Evolutionary conservation across 1,140 invertebrate genomes (phyloP).

Genomic region (Archivesica marissinica): DNA sequence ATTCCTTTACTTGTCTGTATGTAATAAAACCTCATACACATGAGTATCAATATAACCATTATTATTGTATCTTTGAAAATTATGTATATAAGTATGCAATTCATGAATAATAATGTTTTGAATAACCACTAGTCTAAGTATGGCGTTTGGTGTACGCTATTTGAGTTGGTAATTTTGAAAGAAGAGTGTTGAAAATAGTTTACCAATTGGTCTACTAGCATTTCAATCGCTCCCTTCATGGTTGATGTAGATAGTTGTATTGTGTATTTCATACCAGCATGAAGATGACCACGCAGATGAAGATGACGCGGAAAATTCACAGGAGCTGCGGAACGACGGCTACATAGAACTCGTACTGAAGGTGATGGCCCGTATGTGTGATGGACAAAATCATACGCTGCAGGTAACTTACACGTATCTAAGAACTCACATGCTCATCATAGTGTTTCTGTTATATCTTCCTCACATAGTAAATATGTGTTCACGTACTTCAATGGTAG

Average conservation of each 20-base stretch:
- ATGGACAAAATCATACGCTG: constrained; percentile 82
- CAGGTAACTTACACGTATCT: constrained; percentile 74
- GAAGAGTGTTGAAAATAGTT: no score
- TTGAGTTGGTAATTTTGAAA: no score
- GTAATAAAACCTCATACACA: no score
- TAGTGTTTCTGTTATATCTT: not conserved
- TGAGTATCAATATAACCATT: no score
- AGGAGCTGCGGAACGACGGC: constrained; percentile 82
- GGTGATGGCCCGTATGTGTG: constrained; percentile 84
- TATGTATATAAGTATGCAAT: no score
- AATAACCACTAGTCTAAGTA: no score
- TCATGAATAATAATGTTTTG: no score
- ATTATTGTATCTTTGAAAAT: no score
- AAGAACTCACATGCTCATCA: not conserved
- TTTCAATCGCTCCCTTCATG: no score
- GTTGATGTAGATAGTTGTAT: not conserved
- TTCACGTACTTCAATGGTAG: not conserved
- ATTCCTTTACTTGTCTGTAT: no score
- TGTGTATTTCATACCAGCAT: constrained; percentile 30
- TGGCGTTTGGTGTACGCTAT: no score
- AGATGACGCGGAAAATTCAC: constrained; percentile 60
- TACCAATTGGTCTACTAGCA: no score
- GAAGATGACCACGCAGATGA: constrained; percentile 59
- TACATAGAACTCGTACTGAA: constrained; percentile 83
- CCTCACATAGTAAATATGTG: constrained; percentile 2